Evolutionary conservation across 2,113 vertebrate genomes (phyloP).

Genomic region (Calidris pygmaea): DNA sequence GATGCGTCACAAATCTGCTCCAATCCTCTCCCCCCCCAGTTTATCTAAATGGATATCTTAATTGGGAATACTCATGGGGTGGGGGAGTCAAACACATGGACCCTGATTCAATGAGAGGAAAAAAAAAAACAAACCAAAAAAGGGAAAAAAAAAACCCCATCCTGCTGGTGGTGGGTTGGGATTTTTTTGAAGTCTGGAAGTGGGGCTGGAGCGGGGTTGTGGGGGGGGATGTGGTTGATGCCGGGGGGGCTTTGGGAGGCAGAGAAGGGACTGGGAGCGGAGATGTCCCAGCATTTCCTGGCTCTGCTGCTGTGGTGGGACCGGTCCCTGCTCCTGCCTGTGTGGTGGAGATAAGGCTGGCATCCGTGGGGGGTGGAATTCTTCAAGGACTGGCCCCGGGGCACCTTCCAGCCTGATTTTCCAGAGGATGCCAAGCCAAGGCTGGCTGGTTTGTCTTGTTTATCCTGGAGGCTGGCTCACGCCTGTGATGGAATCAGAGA

Average conservation of each 20-base stretch:
- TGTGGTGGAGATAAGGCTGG: rapidly evolving
- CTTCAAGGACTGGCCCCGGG: not conserved
- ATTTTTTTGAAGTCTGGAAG: not conserved
- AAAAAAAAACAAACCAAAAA: not conserved
- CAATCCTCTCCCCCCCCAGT: not conserved
- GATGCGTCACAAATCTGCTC: not conserved
- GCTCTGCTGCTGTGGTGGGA: rapidly evolving
- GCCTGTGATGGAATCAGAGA: no score
- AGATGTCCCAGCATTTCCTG: not conserved
- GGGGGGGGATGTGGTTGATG: rapidly evolving
- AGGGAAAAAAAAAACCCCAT: rapidly evolving
- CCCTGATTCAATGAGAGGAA: not conserved
- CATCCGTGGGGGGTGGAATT: rapidly evolving
- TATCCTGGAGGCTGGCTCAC: not conserved
- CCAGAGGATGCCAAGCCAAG: not conserved
- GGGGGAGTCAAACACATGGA: not conserved
- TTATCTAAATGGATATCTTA: constrained; percentile 44
- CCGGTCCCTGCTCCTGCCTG: not conserved
- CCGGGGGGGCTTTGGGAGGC: not conserved
- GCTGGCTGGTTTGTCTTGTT: not conserved
- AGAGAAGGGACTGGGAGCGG: rapidly evolving
- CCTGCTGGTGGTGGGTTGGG: not conserved
- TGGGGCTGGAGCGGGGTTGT: rapidly evolving
- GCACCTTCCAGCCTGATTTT: rapidly evolving
- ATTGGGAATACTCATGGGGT: not conserved